Conservation (phyloP, 2,888 invertebrate genomes). For the Scaptomyza caliginosa region DNA sequence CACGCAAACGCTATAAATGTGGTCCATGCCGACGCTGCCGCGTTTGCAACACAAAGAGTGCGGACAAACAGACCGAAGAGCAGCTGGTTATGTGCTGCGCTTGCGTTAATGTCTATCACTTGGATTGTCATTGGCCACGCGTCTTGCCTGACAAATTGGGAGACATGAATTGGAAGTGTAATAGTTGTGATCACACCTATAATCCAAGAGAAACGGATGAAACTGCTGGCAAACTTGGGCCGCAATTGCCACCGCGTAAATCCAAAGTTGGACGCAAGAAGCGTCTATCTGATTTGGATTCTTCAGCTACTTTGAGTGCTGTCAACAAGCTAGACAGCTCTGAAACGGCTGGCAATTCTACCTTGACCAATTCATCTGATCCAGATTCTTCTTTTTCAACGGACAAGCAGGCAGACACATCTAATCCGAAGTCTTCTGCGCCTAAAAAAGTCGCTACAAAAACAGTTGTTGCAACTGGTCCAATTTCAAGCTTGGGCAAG, state of each 20-base stretch:
- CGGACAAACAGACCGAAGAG: constrained; percentile 85
- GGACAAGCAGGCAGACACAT: neutral
- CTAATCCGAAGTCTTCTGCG: neutral
- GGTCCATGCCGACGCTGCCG: constrained; percentile 95
- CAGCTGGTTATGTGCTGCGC: constrained; percentile 90
- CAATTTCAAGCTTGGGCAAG: neutral
- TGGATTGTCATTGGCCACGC: constrained; percentile 90
- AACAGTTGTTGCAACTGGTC: neutral
- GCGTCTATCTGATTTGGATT: constrained; percentile 37
- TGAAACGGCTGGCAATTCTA: neutral
- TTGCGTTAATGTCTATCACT: constrained; percentile 94
- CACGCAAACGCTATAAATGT: constrained; percentile 90
- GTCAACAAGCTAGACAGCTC: neutral
- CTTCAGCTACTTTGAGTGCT: neutral
- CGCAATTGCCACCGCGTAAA: constrained; percentile 30
- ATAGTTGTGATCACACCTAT: constrained; percentile 85
- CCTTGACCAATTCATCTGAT: neutral
- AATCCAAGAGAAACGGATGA: constrained; percentile 11
- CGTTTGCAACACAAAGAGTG: constrained; percentile 42
- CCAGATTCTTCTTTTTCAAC: neutral
- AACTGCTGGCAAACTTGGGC: neutral
- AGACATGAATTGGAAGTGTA: constrained; percentile 89
- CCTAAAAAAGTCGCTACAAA: neutral
- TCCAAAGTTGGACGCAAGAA: constrained; percentile 58
- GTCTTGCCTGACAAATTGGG: constrained; percentile 85